These are phyloP conservation scores for Orchesella flavescens DNA, from an alignment of 2,888 invertebrate species.

Conservation along the genomic window DNA sequence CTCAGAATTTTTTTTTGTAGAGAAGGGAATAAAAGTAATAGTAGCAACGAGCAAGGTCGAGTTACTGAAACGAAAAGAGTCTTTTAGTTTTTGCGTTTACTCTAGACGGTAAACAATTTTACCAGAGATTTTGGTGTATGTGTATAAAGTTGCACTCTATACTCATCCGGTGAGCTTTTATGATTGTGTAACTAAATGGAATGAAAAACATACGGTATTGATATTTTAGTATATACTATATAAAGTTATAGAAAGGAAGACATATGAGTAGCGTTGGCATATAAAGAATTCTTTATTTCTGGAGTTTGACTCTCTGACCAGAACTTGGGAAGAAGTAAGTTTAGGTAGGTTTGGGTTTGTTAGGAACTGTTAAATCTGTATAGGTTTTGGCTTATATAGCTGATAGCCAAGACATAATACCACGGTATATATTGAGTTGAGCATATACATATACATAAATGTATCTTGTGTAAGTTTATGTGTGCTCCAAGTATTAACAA, in stretches of 20 bases:
- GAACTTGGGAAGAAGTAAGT: conserved; percentile 24
- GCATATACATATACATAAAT: background rate
- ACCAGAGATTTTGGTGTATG: conserved; percentile 18
- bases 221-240: background rate
- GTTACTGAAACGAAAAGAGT: conserved; percentile 29
- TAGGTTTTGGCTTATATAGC: background rate
- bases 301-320: conserved; percentile 17
- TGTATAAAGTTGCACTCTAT: conserved; percentile 17
- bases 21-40: background rate
- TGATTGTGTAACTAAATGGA: conserved; percentile 48
- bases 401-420: too few relatives aligned
- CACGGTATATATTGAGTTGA: too few relatives aligned
- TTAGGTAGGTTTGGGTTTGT: too few relatives aligned
- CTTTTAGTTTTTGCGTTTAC: conserved; percentile 3
- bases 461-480: conserved; percentile 1
- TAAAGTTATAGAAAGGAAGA: background rate
- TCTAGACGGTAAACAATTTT: conserved; percentile 53
- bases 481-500: conserved; percentile 55
- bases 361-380: conserved; percentile 38
- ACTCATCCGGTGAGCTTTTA: conserved; percentile 40
- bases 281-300: conserved; percentile 36
- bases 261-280: background rate
- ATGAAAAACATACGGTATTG: conserved; percentile 15
- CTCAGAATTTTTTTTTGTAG: background rate
- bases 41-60: conserved; percentile 29